Base-by-base conservation (phyloP, 2,888 invertebrate species). In the Acrocyrtus sp. region DNA sequence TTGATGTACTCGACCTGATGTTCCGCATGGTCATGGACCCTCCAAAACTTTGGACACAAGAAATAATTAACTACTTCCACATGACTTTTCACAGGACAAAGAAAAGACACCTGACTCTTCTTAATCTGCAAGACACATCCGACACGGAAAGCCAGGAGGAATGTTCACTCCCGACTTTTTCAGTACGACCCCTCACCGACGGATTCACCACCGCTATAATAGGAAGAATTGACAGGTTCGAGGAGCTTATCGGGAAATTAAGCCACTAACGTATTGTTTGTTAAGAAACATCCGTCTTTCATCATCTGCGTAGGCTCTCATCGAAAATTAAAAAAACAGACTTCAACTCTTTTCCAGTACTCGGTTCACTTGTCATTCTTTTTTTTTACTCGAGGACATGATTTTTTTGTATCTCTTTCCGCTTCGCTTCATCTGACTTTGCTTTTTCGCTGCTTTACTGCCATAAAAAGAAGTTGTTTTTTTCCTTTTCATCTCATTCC, bases 1-100 rank as follows among this genome's bases (percentile, higher is more conserved):
- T 73, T 1, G 54, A 61, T 43, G 57, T 67, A 2, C 34, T 73
- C 0, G 73, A 73, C 39, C 57, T 62, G 19, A 57, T 62, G 34
- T 73, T 67, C 26, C 22, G 43, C 3, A 17, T 26, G 10, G 61
- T 67, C 22, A 51, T 67, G 19, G 51, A 73, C 19, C 73, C 73
- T 21, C 62, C 73, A 3, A 39, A 24, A 10, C 62, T 62, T 6
- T 73, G 73, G 66, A 21, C 34, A 12, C 34, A 21, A n/a, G 72
- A 72, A 27, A 26, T 61, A 8, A 21, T 72, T 24, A 48, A 54
- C 51, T 66, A 72, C 48, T 61, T 72, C 21, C 60, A 50, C 27
- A 66, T 66, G 48, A 61, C 48, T 6, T 67, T 51, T 22, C 43
- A 24, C 3, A 6, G 50, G 0, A 56, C 56, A 1, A 66, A 66